Percentiles rank a stretch among this genome's conserved stretches.
phyloP scores from a whole-genome alignment of 2,888 invertebrate species.

The Urechis unicinctus region DNA sequence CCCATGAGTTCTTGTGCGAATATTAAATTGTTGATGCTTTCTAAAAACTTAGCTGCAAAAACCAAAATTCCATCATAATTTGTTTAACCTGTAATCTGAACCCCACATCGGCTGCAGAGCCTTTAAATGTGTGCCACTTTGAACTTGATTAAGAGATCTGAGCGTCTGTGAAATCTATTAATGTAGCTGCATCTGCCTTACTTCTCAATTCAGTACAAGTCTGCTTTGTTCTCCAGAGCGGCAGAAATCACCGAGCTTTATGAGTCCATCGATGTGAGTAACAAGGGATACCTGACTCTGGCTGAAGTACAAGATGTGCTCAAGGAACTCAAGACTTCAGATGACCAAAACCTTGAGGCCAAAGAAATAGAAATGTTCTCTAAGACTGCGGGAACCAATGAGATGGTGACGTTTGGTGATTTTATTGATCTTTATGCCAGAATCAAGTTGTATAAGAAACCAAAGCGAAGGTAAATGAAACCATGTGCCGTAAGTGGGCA shows the following conservation, averaged over 20 bases:
- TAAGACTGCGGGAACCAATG: not conserved
- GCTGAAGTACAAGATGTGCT: not conserved
- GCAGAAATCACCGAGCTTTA: not conserved
- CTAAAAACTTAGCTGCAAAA: too few relatives aligned
- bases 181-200: too few relatives aligned
- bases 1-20: too few relatives aligned
- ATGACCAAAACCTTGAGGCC: not conserved
- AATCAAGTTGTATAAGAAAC: not conserved
- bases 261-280: not conserved
- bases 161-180: too few relatives aligned
- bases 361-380: not conserved
- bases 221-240: not conserved
- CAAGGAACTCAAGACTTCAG: not conserved
- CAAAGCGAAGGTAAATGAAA: not conserved
- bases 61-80: too few relatives aligned
- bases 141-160: too few relatives aligned
- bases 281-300: not conserved
- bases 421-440: not conserved
- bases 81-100: too few relatives aligned
- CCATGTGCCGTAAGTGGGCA: too few relatives aligned
- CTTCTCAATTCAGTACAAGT: too few relatives aligned
- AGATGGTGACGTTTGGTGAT: not conserved
- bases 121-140: too few relatives aligned
- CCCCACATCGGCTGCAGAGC: too few relatives aligned
- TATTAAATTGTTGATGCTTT: too few relatives aligned